A percentile compares a stretch with the other conserved stretches of the same genome.
phyloP scores from a whole-genome alignment of 53 echinoderm and acorn worm species.

The Stichopus horrens region DNA sequence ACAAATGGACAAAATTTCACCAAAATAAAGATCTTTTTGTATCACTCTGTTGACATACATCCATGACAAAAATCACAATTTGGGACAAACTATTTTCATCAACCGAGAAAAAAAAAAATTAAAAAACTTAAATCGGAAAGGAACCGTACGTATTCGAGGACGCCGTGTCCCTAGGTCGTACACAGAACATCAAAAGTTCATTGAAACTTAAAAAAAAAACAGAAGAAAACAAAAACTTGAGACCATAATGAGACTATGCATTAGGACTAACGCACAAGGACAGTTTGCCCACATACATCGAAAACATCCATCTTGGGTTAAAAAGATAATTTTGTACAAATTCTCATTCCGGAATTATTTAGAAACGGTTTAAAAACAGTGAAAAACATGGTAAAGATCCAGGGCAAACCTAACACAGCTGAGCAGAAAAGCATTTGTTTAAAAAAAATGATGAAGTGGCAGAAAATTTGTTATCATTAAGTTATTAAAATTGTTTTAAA shows the following conservation, averaged over 20 bases:
- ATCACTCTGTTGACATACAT: slow-evolving; percentile 23
- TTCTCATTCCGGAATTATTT: slow-evolving; percentile 18
- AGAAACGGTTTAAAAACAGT: slow-evolving; percentile 38
- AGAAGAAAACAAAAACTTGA: not conserved
- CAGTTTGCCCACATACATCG: slow-evolving; percentile 3
- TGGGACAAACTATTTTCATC: slow-evolving; percentile 24
- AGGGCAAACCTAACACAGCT: slow-evolving; percentile 1
- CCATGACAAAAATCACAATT: slow-evolving; percentile 44
- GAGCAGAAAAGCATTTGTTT: slow-evolving; percentile 42
- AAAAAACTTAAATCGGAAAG: not conserved
- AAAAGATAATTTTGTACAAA: slow-evolving; percentile 47
- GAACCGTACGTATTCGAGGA: not conserved
- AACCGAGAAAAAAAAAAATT: slow-evolving; percentile 3
- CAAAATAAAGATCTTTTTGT: slow-evolving; percentile 17
- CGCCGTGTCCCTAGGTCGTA: slow-evolving; percentile 16
- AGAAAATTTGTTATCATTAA: slow-evolving; percentile 21
- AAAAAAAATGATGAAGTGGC: slow-evolving; percentile 38
- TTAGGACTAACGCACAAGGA: not conserved
- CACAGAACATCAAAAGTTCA: slow-evolving; percentile 43
- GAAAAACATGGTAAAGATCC: slow-evolving; percentile 24
- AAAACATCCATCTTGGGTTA: slow-evolving; percentile 31
- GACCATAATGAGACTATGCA: slow-evolving; percentile 10
- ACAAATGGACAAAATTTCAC: slow-evolving; percentile 40
- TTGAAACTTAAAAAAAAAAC: not conserved
- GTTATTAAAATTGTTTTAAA: slow-evolving; percentile 16